These are phyloP conservation scores for Stictocephala bisonia DNA, from an alignment of 2,888 invertebrate species.

Conservation along the genomic window DNA sequence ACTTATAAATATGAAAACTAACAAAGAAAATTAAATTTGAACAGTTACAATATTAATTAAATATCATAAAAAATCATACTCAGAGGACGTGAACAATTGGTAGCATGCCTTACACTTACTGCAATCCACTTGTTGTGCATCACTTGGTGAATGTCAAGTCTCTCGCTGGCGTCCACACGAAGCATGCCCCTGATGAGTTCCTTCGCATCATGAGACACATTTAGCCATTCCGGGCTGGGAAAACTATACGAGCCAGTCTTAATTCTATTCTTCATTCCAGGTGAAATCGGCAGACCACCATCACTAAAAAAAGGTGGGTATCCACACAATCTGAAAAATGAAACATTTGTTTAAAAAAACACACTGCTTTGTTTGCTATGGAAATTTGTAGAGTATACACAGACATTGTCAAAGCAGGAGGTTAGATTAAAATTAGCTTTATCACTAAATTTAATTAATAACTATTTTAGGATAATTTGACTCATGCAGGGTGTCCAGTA, in stretches of 20 bases:
- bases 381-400: no score
- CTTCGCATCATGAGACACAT: slow-evolving; percentile 94
- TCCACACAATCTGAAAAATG: slow-evolving; percentile 82
- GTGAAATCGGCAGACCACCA: slow-evolving; percentile 96
- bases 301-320: slow-evolving; percentile 99
- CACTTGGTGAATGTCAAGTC: slow-evolving; percentile 92
- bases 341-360: no score
- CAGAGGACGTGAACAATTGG: background rate
- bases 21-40: slow-evolving; percentile 2
- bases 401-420: no score
- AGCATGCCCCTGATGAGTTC: slow-evolving; percentile 95
- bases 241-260: slow-evolving; percentile 97
- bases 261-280: slow-evolving; percentile 98
- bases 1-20: no score
- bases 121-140: slow-evolving; percentile 90
- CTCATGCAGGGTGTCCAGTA: no score
- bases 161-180: slow-evolving; percentile 91
- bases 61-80: slow-evolving; percentile 20
- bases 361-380: no score
- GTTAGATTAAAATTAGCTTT: no score
- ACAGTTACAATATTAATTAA: slow-evolving; percentile 33
- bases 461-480: no score
- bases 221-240: slow-evolving; percentile 95
- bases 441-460: no score
- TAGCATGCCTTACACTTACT: no score